phyloP scores from a whole-genome alignment of 2,797 vertebrate species.

The Nannoperca obscura region DNA sequence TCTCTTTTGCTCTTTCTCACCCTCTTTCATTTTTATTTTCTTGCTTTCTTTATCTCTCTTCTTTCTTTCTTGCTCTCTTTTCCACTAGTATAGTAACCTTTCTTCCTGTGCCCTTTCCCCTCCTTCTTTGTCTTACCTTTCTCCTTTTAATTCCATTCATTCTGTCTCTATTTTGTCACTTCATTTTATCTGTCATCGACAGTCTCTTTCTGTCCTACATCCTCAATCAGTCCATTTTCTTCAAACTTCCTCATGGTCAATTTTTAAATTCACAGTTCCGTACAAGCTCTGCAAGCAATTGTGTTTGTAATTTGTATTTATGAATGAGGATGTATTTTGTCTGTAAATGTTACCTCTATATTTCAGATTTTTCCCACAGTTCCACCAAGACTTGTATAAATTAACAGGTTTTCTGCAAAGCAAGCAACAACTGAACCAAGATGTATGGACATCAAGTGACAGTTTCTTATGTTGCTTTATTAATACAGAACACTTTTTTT shows the following conservation, averaged over 20 bases:
- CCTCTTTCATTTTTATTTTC: conserved; percentile 42
- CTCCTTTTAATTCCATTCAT: neutral
- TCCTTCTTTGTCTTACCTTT: neutral
- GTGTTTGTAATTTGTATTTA: conserved; percentile 30
- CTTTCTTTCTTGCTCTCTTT: conserved; percentile 13
- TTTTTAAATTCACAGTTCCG: conserved; percentile 9
- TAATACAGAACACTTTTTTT: neutral
- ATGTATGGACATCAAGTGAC: neutral
- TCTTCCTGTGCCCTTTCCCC: neutral
- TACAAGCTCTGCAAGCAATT: neutral
- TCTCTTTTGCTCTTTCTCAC: conserved; percentile 63
- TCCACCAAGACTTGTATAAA: conserved; percentile 3
- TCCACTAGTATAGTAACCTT: neutral
- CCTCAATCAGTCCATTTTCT: conserved; percentile 5
- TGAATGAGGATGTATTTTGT: conserved; percentile 15
- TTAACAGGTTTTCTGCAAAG: conserved; percentile 12
- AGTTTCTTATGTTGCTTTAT: neutral
- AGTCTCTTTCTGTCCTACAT: conserved; percentile 1
- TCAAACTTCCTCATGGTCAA: neutral
- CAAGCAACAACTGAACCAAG: neutral
- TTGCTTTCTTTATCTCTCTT: conserved; percentile 49
- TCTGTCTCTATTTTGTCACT: neutral
- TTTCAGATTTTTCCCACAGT: neutral
- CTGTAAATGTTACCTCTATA: neutral
- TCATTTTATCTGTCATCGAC: neutral